Conservation (phyloP, 2,797 vertebrate species). For the Clarias platycephalus region DNA sequence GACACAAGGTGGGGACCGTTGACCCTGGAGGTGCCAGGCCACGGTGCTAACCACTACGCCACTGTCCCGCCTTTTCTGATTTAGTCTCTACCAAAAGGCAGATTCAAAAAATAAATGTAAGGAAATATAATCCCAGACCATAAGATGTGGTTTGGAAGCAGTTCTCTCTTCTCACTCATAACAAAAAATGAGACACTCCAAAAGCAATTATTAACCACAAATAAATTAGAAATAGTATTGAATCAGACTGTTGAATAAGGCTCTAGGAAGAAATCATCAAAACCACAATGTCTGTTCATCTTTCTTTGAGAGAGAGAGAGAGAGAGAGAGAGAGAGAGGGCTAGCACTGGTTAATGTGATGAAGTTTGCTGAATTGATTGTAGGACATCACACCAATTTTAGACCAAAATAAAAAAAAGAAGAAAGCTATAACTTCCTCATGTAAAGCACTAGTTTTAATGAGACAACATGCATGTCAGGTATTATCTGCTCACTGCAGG, state of each 20-base stretch:
- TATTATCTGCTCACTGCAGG: constrained; percentile 71
- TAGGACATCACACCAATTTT: neutral
- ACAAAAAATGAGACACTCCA: constrained; percentile 5
- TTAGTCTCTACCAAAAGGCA: constrained; percentile 8
- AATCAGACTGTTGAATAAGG: neutral
- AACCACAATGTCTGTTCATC: neutral
- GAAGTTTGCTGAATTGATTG: neutral
- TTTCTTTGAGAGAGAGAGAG: neutral
- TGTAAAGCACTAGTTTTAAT: constrained; percentile 13
- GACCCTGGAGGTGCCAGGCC: too few relatives aligned
- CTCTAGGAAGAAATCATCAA: neutral
- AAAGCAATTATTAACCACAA: constrained; percentile 25
- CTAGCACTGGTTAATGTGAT: neutral
- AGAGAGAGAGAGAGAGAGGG: too few relatives aligned
- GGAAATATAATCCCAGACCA: neutral
- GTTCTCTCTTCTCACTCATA: neutral
- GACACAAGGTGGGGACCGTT: too few relatives aligned
- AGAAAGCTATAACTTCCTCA: neutral
- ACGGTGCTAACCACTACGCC: too few relatives aligned
- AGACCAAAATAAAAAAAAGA: neutral
- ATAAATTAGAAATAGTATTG: neutral
- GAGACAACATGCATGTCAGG: constrained; percentile 40
- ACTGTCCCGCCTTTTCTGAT: neutral
- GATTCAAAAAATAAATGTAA: constrained; percentile 1
- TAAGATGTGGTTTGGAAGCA: constrained; percentile 16